Conservation (phyloP, 2,797 vertebrate genomes). For the Microhierax caerulescens region DNA sequence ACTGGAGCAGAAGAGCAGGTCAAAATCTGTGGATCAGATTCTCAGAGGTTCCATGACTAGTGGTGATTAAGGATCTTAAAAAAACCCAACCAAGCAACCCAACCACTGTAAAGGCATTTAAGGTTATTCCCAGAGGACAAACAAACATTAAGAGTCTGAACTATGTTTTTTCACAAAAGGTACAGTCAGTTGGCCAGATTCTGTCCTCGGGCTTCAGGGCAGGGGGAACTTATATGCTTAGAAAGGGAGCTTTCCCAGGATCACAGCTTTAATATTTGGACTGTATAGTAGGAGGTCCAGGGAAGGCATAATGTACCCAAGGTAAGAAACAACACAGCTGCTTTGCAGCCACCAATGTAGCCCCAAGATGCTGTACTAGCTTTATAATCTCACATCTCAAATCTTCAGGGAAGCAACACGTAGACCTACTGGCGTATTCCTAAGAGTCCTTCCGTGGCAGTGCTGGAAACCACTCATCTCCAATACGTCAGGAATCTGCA, state of each 20-base stretch:
- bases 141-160: neutral
- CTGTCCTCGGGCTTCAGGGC: neutral
- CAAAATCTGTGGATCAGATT: neutral
- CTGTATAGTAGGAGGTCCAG: neutral
- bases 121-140: neutral
- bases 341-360: neutral
- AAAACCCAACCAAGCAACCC: neutral
- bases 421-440: neutral
- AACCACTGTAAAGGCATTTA: neutral
- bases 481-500: neutral
- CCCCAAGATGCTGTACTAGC: neutral
- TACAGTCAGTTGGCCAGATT: neutral
- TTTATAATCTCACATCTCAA: neutral
- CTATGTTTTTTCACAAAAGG: neutral
- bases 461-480: neutral
- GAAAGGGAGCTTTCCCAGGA: neutral
- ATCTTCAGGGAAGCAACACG: neutral
- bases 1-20: neutral
- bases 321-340: neutral
- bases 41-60: neutral
- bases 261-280: neutral
- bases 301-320: neutral
- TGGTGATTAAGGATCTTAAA: neutral
- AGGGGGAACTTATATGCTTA: neutral
- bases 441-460: neutral